Conservation (phyloP, 1,140 invertebrate genomes). For the Pseudomyrmex dendroicus region DNA sequence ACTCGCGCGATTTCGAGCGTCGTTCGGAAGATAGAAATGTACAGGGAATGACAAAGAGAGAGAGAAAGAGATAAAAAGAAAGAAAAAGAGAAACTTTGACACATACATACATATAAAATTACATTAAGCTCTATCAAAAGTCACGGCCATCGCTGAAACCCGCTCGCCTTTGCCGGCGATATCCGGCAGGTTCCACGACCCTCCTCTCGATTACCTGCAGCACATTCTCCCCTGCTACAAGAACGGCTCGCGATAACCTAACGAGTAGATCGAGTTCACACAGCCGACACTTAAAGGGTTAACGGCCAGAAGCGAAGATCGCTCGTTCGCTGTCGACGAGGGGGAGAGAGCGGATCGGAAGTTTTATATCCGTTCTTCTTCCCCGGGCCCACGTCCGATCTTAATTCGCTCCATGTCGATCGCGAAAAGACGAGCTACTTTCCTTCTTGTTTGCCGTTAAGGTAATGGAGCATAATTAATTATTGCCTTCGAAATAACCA, state of each 20-base stretch:
- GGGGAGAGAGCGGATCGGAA: conserved; percentile 14
- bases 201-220: conserved; percentile 57
- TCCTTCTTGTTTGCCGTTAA: conserved; percentile 15
- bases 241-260: conserved; percentile 63
- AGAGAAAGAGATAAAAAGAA: neutral
- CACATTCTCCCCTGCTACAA: conserved; percentile 35
- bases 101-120: neutral
- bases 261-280: conserved; percentile 64
- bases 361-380: conserved; percentile 37
- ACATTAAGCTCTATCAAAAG: conserved; percentile 59
- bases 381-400: conserved; percentile 22
- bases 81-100: neutral
- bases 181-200: conserved; percentile 41
- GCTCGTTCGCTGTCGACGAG: conserved; percentile 8
- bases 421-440: neutral
- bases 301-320: conserved; percentile 44
- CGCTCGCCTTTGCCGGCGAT: conserved; percentile 41
- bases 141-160: conserved; percentile 41
- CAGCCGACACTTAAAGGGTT: conserved; percentile 44
- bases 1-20: neutral
- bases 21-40: neutral
- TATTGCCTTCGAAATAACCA: conserved; percentile 51
- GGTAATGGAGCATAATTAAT: conserved; percentile 55
- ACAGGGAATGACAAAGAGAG: no score
- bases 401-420: conserved; percentile 52